A percentile compares a stretch with the other conserved stretches of the same genome.
phyloP scores from a whole-genome alignment of 1,140 invertebrate species.

The Trypoxylus dichotomus region DNA sequence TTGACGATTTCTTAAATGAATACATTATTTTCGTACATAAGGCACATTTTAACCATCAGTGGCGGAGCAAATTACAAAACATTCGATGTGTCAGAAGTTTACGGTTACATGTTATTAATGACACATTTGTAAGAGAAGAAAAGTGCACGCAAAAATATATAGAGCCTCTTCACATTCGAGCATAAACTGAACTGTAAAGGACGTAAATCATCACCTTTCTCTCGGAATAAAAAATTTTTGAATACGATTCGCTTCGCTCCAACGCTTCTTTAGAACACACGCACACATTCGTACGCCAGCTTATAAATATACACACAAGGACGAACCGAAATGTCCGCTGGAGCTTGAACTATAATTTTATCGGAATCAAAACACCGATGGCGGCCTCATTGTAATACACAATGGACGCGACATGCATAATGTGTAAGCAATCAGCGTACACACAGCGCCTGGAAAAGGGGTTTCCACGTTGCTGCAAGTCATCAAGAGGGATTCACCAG shows the following conservation, averaged over 20 bases:
- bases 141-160: background rate
- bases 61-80: too few species aligned
- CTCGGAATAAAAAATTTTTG: slow-evolving; percentile 20
- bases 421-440: slow-evolving; percentile 52
- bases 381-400: slow-evolving; percentile 40
- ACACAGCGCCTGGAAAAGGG: slow-evolving; percentile 32
- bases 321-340: slow-evolving; percentile 32
- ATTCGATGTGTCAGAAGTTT: too few species aligned
- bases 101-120: too few species aligned
- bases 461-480: background rate
- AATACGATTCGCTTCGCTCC: slow-evolving; percentile 35
- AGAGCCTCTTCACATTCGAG: too few species aligned
- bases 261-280: slow-evolving; percentile 30
- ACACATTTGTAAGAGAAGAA: background rate
- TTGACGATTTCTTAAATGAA: too few species aligned
- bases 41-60: too few species aligned
- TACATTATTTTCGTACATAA: too few species aligned
- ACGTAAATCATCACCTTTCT: slow-evolving; percentile 33
- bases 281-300: background rate
- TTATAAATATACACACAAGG: background rate
- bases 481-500: slow-evolving; percentile 12
- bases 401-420: slow-evolving; percentile 52
- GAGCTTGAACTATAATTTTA: slow-evolving; percentile 39
- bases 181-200: slow-evolving; percentile 5
- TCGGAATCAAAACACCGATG: slow-evolving; percentile 46